phyloP scores from a whole-genome alignment of 2,113 vertebrate genomes.

The Uria aalge region DNA sequence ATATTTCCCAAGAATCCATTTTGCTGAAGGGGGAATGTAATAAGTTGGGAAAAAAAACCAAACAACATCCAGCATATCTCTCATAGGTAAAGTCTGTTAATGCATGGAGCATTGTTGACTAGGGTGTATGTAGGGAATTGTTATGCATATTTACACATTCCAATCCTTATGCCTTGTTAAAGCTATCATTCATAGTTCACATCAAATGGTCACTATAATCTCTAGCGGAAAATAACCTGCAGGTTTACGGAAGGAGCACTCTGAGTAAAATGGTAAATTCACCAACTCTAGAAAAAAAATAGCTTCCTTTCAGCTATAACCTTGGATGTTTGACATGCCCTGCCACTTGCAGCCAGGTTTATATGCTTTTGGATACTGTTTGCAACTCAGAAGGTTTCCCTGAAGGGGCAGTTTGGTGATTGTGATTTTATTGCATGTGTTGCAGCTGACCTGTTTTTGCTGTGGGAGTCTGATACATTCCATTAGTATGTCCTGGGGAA shows the following conservation, averaged over 20 bases:
- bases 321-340: neutral
- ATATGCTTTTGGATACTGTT: neutral
- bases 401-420: neutral
- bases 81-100: neutral
- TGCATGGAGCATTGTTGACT: neutral
- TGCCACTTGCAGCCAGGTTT: neutral
- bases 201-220: neutral
- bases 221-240: neutral
- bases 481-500: neutral
- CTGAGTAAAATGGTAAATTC: neutral
- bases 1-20: neutral
- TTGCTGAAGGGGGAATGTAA: neutral
- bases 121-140: neutral
- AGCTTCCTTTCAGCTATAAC: neutral
- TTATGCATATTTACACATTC: neutral
- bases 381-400: neutral
- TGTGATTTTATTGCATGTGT: neutral
- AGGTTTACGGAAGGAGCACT: neutral
- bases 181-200: neutral
- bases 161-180: neutral
- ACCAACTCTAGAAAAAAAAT: neutral
- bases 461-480: neutral
- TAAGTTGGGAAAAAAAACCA: fast-evolving
- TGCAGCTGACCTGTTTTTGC: neutral
- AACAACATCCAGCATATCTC: neutral